A percentile compares a stretch with the other conserved stretches of the same genome.
These are phyloP conservation scores for Stigmatopora argus DNA, from an alignment of 2,113 vertebrate species.

Conservation along the genomic window DNA sequence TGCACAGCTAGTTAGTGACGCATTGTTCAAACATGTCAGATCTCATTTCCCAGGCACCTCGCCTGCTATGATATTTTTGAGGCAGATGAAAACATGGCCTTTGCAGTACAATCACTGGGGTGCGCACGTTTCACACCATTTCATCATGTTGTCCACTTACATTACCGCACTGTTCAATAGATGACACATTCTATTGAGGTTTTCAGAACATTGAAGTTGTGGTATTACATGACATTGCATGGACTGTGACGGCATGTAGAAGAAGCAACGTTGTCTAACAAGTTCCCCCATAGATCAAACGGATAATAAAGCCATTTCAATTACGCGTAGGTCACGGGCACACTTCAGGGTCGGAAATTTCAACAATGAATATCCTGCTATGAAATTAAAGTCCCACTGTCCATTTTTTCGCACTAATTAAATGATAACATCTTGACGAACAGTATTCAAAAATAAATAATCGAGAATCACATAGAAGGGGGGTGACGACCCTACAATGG, in stretches of 20 bases:
- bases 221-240: slow-evolving; percentile 44
- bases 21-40: slow-evolving; percentile 39
- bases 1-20: slow-evolving; percentile 10
- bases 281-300: not conserved
- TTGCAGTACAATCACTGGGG: slow-evolving; percentile 17
- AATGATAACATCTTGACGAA: too few species aligned
- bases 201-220: slow-evolving; percentile 21
- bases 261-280: not conserved
- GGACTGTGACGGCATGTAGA: not conserved
- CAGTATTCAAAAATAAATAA: too few species aligned
- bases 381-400: too few species aligned
- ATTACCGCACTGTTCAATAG: slow-evolving; percentile 26
- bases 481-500: too few species aligned
- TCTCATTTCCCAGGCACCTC: slow-evolving; percentile 38
- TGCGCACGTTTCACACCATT: slow-evolving; percentile 43
- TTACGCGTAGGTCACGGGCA: not conserved
- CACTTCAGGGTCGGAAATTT: too few species aligned
- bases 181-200: slow-evolving; percentile 14
- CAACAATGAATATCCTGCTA: too few species aligned
- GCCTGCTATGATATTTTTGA: slow-evolving; percentile 13
- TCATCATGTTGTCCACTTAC: slow-evolving; percentile 51
- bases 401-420: too few species aligned
- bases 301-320: not conserved
- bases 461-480: too few species aligned
- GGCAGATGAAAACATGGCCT: slow-evolving; percentile 18